Evolutionary conservation across 2,113 vertebrate species (phyloP).

Genomic region (Ploceus nigricollis): DNA sequence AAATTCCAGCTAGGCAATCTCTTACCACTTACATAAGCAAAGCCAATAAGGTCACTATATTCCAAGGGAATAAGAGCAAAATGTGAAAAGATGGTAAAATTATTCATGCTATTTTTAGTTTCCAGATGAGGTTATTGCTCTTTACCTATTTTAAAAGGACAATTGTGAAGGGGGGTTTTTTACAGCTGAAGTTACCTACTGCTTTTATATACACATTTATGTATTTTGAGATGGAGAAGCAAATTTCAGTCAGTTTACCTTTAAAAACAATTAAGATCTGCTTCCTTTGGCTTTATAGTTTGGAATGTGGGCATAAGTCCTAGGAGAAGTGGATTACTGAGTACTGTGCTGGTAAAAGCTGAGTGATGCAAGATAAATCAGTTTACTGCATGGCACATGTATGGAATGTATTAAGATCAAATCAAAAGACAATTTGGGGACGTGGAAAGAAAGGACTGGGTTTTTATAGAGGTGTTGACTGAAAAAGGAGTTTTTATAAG

Average conservation of each 20-base stretch:
- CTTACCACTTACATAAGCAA: not conserved
- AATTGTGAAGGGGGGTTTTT: not conserved
- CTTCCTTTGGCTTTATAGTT: not conserved
- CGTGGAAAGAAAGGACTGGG: not conserved
- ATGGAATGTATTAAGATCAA: not conserved
- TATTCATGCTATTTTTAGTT: not conserved
- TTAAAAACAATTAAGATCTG: not conserved
- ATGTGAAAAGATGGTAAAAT: slow-evolving; percentile 50
- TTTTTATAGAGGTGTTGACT: not conserved
- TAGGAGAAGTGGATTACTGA: not conserved
- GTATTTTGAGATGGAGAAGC: not conserved
- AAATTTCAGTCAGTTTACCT: not conserved
- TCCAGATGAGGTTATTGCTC: not conserved
- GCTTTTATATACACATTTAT: not conserved
- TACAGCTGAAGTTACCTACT: not conserved
- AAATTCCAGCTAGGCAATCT: slow-evolving; percentile 1
- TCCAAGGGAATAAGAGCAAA: slow-evolving; percentile 54
- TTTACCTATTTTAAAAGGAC: slow-evolving; percentile 49
- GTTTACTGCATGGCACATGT: not conserved
- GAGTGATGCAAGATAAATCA: not conserved
- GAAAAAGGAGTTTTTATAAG: not conserved
- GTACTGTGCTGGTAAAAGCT: not conserved
- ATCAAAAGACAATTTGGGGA: not conserved
- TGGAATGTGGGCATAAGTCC: not conserved
- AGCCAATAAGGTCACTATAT: slow-evolving; percentile 6